Evolutionary conservation across 2,113 vertebrate species (phyloP).

Genomic region (Clarias magur): DNA sequence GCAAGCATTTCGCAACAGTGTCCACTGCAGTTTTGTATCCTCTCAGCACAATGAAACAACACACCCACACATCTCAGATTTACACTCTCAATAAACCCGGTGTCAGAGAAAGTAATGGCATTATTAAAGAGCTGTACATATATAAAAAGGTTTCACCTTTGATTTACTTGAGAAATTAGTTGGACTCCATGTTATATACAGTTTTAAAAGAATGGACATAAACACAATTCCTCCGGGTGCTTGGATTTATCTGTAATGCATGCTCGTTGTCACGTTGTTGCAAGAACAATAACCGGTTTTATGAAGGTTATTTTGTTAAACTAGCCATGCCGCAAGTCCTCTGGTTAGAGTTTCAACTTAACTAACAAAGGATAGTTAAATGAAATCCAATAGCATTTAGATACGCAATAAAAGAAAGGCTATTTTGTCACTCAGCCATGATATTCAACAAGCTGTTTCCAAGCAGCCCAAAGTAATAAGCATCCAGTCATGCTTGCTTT

Average conservation of each 20-base stretch:
- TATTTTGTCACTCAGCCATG: conserved; percentile 39
- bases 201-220: conserved; percentile 49
- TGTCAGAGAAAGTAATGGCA: conserved; percentile 68
- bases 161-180: conserved; percentile 72
- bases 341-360: conserved; percentile 1
- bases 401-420: conserved; percentile 11
- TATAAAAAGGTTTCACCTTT: conserved; percentile 68
- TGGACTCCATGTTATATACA: conserved; percentile 55
- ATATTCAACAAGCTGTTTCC: conserved; percentile 44
- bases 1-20: conserved; percentile 46
- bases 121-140: conserved; percentile 74
- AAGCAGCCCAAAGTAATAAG: conserved; percentile 49
- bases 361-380: conserved; percentile 2
- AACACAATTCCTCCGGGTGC: conserved; percentile 28
- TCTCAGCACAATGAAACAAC: conserved; percentile 56
- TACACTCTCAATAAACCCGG: conserved; percentile 66
- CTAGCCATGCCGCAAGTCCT: conserved; percentile 25
- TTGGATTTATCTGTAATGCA: conserved; percentile 37
- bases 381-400: conserved; percentile 26
- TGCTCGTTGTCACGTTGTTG: conserved; percentile 25
- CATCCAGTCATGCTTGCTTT: conserved; percentile 57
- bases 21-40: conserved; percentile 40
- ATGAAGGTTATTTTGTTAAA: conserved; percentile 38
- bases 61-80: conserved; percentile 51
- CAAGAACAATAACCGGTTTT: conserved; percentile 49